Evolutionary conservation across 2,113 vertebrate species (phyloP).

Genomic region (Zonotrichia leucophrys): DNA sequence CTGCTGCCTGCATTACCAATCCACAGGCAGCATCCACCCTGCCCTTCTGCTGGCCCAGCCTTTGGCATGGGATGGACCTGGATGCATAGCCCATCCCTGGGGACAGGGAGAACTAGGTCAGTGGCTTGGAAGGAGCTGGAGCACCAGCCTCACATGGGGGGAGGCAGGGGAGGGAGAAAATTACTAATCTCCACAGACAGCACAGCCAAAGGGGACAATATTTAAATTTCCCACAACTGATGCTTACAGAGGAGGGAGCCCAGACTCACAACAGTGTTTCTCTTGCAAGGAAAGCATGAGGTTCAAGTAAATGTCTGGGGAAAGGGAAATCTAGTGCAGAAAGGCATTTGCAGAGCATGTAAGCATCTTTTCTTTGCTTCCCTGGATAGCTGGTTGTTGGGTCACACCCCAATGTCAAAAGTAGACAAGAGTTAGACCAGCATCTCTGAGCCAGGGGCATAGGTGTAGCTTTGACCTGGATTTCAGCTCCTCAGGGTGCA

Average conservation of each 20-base stretch:
- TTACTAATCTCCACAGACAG: constrained; percentile 31
- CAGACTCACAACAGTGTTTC: background rate
- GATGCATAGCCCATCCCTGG: background rate
- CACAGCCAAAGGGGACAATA: constrained; percentile 20
- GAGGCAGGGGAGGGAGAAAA: background rate
- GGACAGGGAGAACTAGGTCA: constrained; percentile 41
- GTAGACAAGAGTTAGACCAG: background rate
- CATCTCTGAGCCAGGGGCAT: background rate
- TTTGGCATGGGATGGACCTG: background rate
- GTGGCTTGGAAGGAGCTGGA: background rate
- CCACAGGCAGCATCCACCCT: background rate
- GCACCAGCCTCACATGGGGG: background rate
- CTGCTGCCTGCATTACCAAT: background rate
- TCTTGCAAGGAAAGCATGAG: background rate
- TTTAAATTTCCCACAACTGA: background rate
- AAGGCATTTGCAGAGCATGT: background rate
- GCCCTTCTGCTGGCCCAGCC: background rate
- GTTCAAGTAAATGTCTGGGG: background rate
- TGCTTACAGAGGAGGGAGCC: background rate
- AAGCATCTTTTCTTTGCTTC: background rate
- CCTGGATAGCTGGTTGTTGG: background rate
- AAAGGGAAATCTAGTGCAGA: background rate
- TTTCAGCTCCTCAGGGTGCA: background rate
- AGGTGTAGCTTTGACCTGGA: background rate
- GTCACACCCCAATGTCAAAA: background rate